Evolutionary conservation across 2,888 invertebrate species (phyloP).

Genomic region (Bhutanitis thaidina): DNA sequence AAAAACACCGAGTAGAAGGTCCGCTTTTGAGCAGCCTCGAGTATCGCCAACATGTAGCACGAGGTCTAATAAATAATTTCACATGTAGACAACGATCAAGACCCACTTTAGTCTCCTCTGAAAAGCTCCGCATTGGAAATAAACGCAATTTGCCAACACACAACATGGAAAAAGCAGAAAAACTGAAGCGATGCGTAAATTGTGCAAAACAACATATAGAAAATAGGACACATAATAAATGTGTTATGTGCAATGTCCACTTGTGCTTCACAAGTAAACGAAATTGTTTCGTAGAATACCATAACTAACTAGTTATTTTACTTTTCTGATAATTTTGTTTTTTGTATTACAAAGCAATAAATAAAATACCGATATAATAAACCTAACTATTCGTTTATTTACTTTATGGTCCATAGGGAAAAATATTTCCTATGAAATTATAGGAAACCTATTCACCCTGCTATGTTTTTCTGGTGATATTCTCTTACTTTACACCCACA

Average conservation of each 20-base stretch:
- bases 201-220: slow-evolving; percentile 25
- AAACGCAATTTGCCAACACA: slow-evolving; percentile 24
- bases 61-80: slow-evolving; percentile 25
- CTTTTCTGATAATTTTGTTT: slow-evolving; percentile 12
- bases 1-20: slow-evolving; percentile 20
- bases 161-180: slow-evolving; percentile 25
- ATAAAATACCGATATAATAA: too few species aligned
- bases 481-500: too few species aligned
- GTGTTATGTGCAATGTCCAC: slow-evolving; percentile 24
- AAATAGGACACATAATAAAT: slow-evolving; percentile 24
- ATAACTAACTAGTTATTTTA: slow-evolving; percentile 22
- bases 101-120: slow-evolving; percentile 25
- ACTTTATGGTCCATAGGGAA: too few species aligned
- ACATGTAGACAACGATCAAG: slow-evolving; percentile 25
- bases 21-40: slow-evolving; percentile 23
- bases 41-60: slow-evolving; percentile 27
- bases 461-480: too few species aligned
- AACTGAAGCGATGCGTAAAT: slow-evolving; percentile 26
- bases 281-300: slow-evolving; percentile 25
- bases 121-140: slow-evolving; percentile 25
- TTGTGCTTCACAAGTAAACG: slow-evolving; percentile 24
- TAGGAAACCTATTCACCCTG: too few species aligned
- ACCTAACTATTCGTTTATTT: too few species aligned
- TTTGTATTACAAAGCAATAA: too few species aligned
- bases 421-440: too few species aligned